Conservation (phyloP, 2,888 invertebrate genomes). For the Ennomos quercinarius region DNA sequence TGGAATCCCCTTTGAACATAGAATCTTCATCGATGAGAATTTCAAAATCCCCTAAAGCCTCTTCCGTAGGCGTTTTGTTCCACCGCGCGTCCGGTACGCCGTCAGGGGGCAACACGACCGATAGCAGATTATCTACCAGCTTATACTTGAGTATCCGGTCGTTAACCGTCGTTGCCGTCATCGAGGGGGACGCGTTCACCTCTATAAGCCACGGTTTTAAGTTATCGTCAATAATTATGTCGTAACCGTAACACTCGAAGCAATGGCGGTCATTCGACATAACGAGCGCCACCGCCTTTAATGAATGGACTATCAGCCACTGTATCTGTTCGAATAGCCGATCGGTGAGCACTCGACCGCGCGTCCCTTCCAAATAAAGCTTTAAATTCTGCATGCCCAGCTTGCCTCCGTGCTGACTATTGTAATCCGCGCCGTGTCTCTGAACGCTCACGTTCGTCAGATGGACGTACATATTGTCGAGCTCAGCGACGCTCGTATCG, state of each 20-base stretch:
- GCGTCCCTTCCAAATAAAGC: slow-evolving; percentile 94
- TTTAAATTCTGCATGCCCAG: slow-evolving; percentile 95
- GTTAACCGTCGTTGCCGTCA: slow-evolving; percentile 96
- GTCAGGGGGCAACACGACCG: slow-evolving; percentile 94
- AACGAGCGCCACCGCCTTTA: slow-evolving; percentile 95
- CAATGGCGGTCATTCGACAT: slow-evolving; percentile 96
- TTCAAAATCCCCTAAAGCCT: slow-evolving; percentile 92
- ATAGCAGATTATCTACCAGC: slow-evolving; percentile 95
- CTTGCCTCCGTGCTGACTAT: slow-evolving; percentile 97
- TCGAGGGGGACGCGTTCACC: slow-evolving; percentile 96
- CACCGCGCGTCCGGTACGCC: slow-evolving; percentile 94
- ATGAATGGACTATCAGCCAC: slow-evolving; percentile 95
- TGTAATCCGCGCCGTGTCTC: slow-evolving; percentile 96
- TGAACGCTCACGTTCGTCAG: slow-evolving; percentile 98
- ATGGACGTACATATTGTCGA: slow-evolving; percentile 97
- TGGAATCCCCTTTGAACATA: slow-evolving; percentile 83
- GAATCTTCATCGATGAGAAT: slow-evolving; percentile 90
- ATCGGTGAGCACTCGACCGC: slow-evolving; percentile 94
- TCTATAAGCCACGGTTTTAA: slow-evolving; percentile 97
- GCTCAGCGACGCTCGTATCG: slow-evolving; percentile 92
- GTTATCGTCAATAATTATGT: slow-evolving; percentile 96
- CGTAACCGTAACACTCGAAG: slow-evolving; percentile 97
- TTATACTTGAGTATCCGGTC: slow-evolving; percentile 97
- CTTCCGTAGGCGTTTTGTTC: slow-evolving; percentile 91
- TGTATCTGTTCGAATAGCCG: slow-evolving; percentile 94